phyloP scores from a whole-genome alignment of 1,140 invertebrate species.

The Cecropterus lyciades region DNA sequence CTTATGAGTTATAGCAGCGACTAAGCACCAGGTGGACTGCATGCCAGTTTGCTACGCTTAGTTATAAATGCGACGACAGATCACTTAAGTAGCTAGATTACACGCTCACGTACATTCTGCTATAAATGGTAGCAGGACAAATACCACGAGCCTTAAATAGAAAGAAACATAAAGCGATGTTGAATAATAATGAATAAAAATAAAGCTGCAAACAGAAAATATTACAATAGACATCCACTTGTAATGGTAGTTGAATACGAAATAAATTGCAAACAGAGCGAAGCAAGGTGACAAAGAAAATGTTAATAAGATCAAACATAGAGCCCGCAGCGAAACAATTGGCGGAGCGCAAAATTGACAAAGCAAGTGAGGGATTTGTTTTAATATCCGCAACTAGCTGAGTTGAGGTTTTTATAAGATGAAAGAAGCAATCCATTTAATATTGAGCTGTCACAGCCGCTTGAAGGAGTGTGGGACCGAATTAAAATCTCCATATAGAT shows the following conservation, averaged over 20 bases:
- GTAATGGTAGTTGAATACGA: slow-evolving; percentile 28
- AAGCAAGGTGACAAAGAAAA: slow-evolving; percentile 25
- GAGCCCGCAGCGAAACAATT: slow-evolving; percentile 2
- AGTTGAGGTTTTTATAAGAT: neutral
- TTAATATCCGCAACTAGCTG: neutral
- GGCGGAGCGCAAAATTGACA: slow-evolving; percentile 7
- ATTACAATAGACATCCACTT: slow-evolving; percentile 36
- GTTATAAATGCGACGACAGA: neutral
- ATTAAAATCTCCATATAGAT: too few species aligned
- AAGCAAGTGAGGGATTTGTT: slow-evolving; percentile 11
- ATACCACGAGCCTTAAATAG: slow-evolving; percentile 15
- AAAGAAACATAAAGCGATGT: slow-evolving; percentile 14
- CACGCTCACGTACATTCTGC: neutral
- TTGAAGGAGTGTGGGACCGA: too few species aligned
- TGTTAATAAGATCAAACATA: slow-evolving; percentile 30
- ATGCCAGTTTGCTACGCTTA: neutral
- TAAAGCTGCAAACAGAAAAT: slow-evolving; percentile 22
- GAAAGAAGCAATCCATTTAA: too few species aligned
- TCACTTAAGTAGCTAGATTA: neutral
- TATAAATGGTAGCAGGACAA: neutral
- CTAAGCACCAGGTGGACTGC: too few species aligned
- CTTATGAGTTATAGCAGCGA: too few species aligned
- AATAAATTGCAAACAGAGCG: slow-evolving; percentile 29
- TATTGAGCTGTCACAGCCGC: too few species aligned
- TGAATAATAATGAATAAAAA: slow-evolving; percentile 30